Base-by-base conservation (phyloP, 2,113 vertebrate species). In the Crotalus horridus region DNA sequence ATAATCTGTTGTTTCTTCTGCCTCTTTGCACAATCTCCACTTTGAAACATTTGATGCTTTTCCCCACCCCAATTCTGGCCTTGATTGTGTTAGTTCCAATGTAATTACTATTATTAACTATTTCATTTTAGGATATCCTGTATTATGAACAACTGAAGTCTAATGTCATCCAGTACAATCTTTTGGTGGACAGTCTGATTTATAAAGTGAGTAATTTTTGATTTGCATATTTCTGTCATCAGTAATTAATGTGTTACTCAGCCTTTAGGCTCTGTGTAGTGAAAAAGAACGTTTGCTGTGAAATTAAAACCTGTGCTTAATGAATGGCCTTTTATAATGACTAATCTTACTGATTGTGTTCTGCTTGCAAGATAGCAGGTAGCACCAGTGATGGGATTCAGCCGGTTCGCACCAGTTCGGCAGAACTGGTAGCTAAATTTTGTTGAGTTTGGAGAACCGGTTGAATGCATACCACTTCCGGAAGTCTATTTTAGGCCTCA, bases 101-200 rank as follows among this genome's bases (percentile, higher is more conserved):
- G 2, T 54, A 54, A 54, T 54, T 54, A 54, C 53, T 85, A 91
- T 43, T 92, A 89, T 74, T 39, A 39, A 97, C 87, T 93, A 91
- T 97, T 95, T 96, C 89, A 94, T 97, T 97, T 92, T 97, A 99
- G 99, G 99, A 99, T 95, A 96, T 98, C 91, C 98, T 99, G 94
- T 98, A 99, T 96, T 99, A 99, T 90, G 99, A 99, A 86, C 99
- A 99, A 95, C 98, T 99, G 29, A 99, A 98, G 95, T 98, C 99
- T 1, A 99, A 99, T 94, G 99, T 99, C 95, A 98, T 99, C 94
- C 98, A 99, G 88, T 98, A 99, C 1, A 96, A 99, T 96, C 98
- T 99, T 97, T 97, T 99, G 97, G 99, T 99, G 96, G 99, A 99
- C 97, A 99, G 98, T 96, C 97, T 99, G 87, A 99, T 99, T 97